These are phyloP conservation scores for Xyrichtys novacula DNA, from an alignment of 2,797 vertebrate species.

Conservation along the genomic window DNA sequence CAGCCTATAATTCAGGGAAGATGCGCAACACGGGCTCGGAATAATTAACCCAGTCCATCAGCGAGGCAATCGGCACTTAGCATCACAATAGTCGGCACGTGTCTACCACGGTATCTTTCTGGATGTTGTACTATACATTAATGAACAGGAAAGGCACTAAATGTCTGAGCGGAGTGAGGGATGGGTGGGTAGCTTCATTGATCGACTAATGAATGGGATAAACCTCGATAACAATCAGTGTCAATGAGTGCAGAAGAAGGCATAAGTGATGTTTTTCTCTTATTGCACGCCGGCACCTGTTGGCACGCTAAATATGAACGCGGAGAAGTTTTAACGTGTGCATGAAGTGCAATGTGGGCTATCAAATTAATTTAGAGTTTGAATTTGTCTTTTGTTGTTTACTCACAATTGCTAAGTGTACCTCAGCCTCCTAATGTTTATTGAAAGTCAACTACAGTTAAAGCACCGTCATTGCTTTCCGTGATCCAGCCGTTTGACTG, in stretches of 20 bases:
- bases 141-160: conserved; percentile 21
- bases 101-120: conserved; percentile 56
- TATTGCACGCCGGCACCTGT: conserved; percentile 9
- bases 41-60: conserved; percentile 77
- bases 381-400: conserved; percentile 27
- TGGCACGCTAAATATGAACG: not conserved
- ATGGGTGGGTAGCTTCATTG: conserved; percentile 17
- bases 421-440: conserved; percentile 26
- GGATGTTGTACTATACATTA: conserved; percentile 43
- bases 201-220: conserved; percentile 58
- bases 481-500: conserved; percentile 55
- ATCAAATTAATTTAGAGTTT: conserved; percentile 12
- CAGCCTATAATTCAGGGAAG: conserved; percentile 67
- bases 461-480: conserved; percentile 36
- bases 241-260: conserved; percentile 30
- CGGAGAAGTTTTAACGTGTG: not conserved
- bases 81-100: conserved; percentile 59
- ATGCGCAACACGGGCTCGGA: conserved; percentile 60
- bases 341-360: not conserved
- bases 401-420: not conserved
- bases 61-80: conserved; percentile 69
- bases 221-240: conserved; percentile 46
- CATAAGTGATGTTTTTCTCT: conserved; percentile 22
- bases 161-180: conserved; percentile 33
- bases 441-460: conserved; percentile 52